Evolutionary conservation across 2,797 vertebrate genomes (phyloP), one percentile per base, ranked within the genome.

Genomic region (Lepus townsendii): DNA sequence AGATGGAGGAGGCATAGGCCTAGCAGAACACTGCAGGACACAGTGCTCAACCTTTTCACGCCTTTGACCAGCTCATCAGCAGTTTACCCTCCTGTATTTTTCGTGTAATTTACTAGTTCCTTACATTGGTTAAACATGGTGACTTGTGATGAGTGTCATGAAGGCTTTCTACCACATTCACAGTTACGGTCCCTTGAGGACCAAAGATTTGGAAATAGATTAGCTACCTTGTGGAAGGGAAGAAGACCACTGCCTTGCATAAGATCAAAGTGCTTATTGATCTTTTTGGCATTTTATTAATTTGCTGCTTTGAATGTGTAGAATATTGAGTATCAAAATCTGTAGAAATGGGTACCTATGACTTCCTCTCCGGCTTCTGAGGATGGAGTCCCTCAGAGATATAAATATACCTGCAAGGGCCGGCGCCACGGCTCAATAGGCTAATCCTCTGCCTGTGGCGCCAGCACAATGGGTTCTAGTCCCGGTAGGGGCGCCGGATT

Each of bases 271-370:
- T 26, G 30, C 42, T 57, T 77, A 5, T 7, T 65, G 54, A 38
- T 14, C 27, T 65, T 30, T 24, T 52, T 38, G 7, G 8, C 32
- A 2, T 66, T 26, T 71, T 60, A 80, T 80, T 68, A 19, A 54
- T 72, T 69, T 93, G 27, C 69, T 68, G 32, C 32, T n/a, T 0
- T 78, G 60, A 80, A 38, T 54, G 71, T 27, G 38, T 24, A n/a
- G 24, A 52, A 47, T 54, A 7, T 2, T 27, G 4, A 66, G 47
- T 12, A 62, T 7, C 60, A 65, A 7, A 20, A 10, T 79, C 50
- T 73, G 2, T 57, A 42, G n/a, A 24, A 66, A 42, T 0, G 9
- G 3, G 0, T 35, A 11, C 8, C 32, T 66, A 2, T 73, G 2
- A 30, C 14, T 92, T 62, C 13, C 32, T 52, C 27, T 38, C n/a